These are phyloP conservation scores for Camponotus fellah DNA, from an alignment of 2,888 invertebrate genomes.

Conservation along the genomic window DNA sequence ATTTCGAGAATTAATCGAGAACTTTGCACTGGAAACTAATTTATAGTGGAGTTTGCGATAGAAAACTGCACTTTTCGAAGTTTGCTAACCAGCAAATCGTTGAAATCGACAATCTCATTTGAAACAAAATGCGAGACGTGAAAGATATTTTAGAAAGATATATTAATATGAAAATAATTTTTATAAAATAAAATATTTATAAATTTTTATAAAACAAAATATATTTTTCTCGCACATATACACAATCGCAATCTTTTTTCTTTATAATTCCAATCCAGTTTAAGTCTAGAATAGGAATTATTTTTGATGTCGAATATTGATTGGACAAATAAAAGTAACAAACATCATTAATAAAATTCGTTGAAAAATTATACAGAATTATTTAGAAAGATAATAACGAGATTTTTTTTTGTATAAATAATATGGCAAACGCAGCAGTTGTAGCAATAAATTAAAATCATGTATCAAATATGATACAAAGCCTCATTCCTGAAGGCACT, in stretches of 20 bases:
- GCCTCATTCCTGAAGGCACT: constrained; percentile 35
- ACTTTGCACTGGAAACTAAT: constrained; percentile 51
- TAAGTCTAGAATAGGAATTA: background rate
- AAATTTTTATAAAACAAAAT: background rate
- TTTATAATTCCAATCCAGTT: background rate
- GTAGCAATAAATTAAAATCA: constrained; percentile 22
- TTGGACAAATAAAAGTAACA: background rate
- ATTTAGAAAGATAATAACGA: background rate
- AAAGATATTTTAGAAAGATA: background rate
- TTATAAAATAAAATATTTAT: background rate
- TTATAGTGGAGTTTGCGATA: constrained; percentile 5
- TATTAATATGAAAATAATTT: constrained; percentile 13
- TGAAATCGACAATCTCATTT: background rate
- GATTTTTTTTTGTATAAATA: background rate
- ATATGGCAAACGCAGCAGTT: constrained; percentile 38
- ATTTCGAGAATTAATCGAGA: constrained; percentile 45
- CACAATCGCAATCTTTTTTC: background rate
- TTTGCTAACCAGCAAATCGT: background rate
- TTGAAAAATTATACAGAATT: background rate
- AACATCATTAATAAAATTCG: background rate
- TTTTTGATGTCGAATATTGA: background rate
- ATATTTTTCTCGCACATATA: background rate
- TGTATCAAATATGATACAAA: background rate
- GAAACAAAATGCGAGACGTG: background rate
- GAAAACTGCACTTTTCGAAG: constrained; percentile 39